Evolutionary conservation across 1,140 invertebrate species (phyloP), one percentile per base, ranked within the genome.

Genomic region (Drosophila arizonae): DNA sequence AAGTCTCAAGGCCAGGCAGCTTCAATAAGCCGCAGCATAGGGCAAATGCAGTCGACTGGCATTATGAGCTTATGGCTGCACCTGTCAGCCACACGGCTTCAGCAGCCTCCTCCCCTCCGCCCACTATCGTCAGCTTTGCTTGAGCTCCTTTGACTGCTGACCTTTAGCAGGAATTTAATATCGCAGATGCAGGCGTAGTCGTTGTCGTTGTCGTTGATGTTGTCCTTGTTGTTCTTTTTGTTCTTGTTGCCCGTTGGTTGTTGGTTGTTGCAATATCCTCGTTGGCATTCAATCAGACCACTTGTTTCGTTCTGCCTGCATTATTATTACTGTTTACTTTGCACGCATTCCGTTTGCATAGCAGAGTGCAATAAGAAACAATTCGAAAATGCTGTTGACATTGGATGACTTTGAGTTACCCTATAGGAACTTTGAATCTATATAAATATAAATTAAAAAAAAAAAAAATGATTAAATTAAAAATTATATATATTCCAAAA

Each of bases 51-150:
- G 60, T 79, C 62, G 26, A 45, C 76, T 66, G 50, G 67, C 68
- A 80, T 72, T 77, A 80, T 76, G 72, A 67, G 76, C 71, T 75
- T 75, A 69, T 76, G 58, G 65, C 13, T 60, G 55, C 69, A 74
- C 66, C 63, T 68, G 55, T 54, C 51, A 48, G 26, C 26, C 33
- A 15, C 26, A 8, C 0, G 24, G 21, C 10, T 11, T 21, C 26
- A 21, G 2, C 8, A 30, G 41, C 45, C 8, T 43, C 41, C 24
- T 33, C 24, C 21, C 30, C 43, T 11, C 4, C 30, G 0, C 6
- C 21, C 51, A 33, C 21, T 26, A 1, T 0, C 3, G 2, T 8
- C 11, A 13, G 28, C 15, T 21, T 4, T 26, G 36, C 4, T 39
- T 43, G 36, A 15, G 33, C 15, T 51, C 51, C 62, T 63, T 30